Base-by-base conservation (phyloP, 2,888 invertebrate species). In the Dorcus parallelipipedus region DNA sequence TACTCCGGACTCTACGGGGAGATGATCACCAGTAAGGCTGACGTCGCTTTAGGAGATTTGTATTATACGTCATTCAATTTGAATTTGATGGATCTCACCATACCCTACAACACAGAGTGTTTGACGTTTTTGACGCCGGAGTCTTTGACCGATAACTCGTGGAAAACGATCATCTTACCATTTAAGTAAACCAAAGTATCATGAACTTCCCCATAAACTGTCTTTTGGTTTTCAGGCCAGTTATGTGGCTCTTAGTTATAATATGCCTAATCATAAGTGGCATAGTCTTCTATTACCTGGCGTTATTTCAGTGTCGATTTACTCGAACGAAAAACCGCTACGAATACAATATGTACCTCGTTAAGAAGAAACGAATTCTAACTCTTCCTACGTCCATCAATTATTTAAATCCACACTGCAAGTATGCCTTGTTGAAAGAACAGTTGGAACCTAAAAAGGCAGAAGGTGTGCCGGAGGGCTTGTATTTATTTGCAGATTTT, bases 41-140 rank as follows among this genome's bases (percentile, higher is more conserved):
- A 90, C 67, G 77, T 93, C 52, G 90, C 88, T 10, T 77, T 93
- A 9, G 93, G 90, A 0, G 91, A 93, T 77, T 79, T 93, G 26
- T 87, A 92, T 73, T 87, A 91, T 63, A 90, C 86, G 0, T 83
- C 86, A 0, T 84, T 85, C 67, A 84, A 91, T 67, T 73, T 88
- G 49, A 82, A 85, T 49, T 75, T 88, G 47, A 84, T 90, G 67
- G 93, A 93, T 73, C 77, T 93, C 41, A 89, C 88, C 53, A 81
- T 84, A 49, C 91, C 93, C 0, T 93, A 93, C 63, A 89, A 87
- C n/a, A 85, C 89, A 0, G 90, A 92, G 71, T 93, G 93, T 70
- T 81, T 92, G 68, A 93, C 93, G 0, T 93, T 93, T 71, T 74
- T 93, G 14, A 92, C 93, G 0, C 92, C 92, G 0, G 92, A 92